Evolutionary conservation across 2,797 vertebrate genomes (phyloP).

Genomic region (Otus scops): DNA sequence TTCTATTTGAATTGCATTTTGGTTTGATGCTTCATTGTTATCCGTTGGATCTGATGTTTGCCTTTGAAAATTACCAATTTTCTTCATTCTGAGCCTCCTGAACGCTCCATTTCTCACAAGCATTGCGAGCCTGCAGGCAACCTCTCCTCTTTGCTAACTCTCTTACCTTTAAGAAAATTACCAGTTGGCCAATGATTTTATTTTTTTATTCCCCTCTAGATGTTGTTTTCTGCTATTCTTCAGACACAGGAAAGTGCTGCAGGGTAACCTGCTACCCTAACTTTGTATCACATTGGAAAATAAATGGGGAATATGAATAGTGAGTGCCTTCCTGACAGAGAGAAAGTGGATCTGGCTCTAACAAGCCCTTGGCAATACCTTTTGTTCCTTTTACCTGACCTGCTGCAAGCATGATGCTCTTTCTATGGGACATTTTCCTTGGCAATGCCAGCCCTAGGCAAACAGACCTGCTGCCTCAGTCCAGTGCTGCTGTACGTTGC

Average conservation of each 20-base stretch:
- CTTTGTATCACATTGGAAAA: not conserved
- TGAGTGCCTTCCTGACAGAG: not conserved
- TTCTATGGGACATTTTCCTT: not conserved
- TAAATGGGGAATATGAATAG: not conserved
- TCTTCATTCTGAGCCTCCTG: not conserved
- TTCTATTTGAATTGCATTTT: not conserved
- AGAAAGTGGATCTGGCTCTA: not conserved
- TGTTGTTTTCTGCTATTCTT: not conserved
- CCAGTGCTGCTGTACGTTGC: not conserved
- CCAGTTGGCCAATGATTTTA: not conserved
- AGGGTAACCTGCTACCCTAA: not conserved
- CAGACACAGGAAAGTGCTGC: not conserved
- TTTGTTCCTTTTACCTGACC: not conserved
- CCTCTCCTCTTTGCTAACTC: not conserved
- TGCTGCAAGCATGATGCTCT: not conserved
- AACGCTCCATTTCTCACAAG: not conserved
- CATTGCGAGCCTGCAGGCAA: not conserved
- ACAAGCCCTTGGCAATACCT: not conserved
- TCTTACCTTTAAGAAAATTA: not conserved
- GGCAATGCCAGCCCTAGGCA: not conserved
- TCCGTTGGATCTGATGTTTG: not conserved
- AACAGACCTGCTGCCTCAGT: not conserved
- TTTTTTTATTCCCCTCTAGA: not conserved
- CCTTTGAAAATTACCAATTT: slow-evolving; percentile 15
- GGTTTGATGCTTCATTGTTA: not conserved